Evolutionary conservation across 2,113 vertebrate genomes (phyloP).

Genomic region (Rhabdornis inornatus): DNA sequence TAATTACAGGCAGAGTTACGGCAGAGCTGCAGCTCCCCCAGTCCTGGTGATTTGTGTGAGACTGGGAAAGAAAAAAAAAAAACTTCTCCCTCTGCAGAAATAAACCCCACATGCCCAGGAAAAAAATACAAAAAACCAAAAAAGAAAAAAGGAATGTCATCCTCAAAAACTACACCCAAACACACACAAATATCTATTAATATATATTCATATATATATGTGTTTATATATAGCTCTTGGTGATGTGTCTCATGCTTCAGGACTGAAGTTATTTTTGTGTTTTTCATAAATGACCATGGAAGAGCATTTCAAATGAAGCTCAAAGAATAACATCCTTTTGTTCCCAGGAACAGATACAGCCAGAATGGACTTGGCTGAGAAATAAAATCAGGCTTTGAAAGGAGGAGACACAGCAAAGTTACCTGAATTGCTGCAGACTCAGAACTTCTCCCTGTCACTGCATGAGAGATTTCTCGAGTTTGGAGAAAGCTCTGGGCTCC

Average conservation of each 20-base stretch:
- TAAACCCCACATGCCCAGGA: not conserved
- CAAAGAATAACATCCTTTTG: conserved; percentile 49
- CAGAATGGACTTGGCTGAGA: conserved; percentile 17
- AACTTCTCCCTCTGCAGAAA: not conserved
- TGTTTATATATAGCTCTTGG: not conserved
- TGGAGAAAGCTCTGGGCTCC: not conserved
- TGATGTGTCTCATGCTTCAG: not conserved
- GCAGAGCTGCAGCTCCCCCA: not conserved
- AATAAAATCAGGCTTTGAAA: conserved; percentile 20
- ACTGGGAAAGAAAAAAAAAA: not conserved
- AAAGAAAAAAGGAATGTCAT: not conserved
- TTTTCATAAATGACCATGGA: conserved; percentile 45
- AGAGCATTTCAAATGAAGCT: conserved; percentile 22
- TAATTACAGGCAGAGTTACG: conserved; percentile 32
- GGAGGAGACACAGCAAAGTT: not conserved
- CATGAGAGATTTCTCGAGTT: not conserved
- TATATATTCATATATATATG: not conserved
- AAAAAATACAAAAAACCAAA: not conserved
- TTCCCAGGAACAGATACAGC: not conserved
- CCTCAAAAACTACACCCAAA: conserved; percentile 2
- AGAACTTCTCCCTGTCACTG: not conserved
- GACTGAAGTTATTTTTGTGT: conserved; percentile 42
- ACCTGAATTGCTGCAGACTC: not conserved
- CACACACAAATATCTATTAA: not conserved
- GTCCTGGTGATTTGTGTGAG: conserved; percentile 24